Evolutionary conservation across 2,888 invertebrate species (phyloP).

Genomic region (Rotaria socialis): DNA sequence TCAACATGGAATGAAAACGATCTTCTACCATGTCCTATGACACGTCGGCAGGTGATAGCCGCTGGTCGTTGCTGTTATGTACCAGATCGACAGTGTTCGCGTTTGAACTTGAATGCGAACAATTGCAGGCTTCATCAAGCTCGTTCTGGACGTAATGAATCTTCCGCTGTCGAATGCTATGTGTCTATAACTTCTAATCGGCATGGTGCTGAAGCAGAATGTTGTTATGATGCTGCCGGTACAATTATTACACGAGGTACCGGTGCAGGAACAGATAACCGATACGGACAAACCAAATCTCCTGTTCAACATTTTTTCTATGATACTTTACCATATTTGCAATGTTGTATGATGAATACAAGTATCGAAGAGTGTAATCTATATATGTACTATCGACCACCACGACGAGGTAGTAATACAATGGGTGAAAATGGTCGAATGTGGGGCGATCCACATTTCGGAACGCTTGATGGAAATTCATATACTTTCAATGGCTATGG

Average conservation of each 20-base stretch:
- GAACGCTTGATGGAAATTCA: slow-evolving; percentile 48
- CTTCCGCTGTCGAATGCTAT: neutral
- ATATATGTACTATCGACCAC: slow-evolving; percentile 23
- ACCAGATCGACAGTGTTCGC: neutral
- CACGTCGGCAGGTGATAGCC: too few species aligned
- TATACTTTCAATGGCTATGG: slow-evolving; percentile 51
- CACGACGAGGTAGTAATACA: neutral
- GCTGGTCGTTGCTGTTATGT: neutral
- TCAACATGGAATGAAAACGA: too few species aligned
- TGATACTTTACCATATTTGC: slow-evolving; percentile 19
- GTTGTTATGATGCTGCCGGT: slow-evolving; percentile 29
- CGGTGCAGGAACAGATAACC: slow-evolving; percentile 17
- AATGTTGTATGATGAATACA: slow-evolving; percentile 13
- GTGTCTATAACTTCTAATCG: neutral
- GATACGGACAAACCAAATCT: neutral
- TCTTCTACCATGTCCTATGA: too few species aligned
- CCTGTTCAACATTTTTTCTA: slow-evolving; percentile 15
- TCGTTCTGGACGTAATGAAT: neutral
- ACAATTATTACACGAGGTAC: neutral
- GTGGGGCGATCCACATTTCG: slow-evolving; percentile 50
- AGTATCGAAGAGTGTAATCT: neutral
- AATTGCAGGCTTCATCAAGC: slow-evolving; percentile 5
- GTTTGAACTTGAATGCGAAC: neutral
- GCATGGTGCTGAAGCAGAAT: slow-evolving; percentile 15
- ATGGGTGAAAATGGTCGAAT: slow-evolving; percentile 32